A percentile compares a stretch with the other conserved stretches of the same genome.
These are phyloP conservation scores for Orcinus orca DNA, from an alignment of 2,113 vertebrate genomes.

Conservation along the genomic window DNA sequence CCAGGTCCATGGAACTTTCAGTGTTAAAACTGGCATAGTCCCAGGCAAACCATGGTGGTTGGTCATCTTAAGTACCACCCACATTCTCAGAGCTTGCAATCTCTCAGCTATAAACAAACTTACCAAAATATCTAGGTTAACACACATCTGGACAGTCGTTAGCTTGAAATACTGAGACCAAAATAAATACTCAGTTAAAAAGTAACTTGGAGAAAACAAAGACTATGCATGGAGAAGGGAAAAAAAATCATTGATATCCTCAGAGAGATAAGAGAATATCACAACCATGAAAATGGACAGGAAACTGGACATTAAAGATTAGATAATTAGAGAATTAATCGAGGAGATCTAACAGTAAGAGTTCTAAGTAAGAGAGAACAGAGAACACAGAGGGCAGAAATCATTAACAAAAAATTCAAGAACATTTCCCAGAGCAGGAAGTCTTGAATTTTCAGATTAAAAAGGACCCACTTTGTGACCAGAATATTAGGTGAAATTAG, in stretches of 20 bases:
- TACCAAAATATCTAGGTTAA: not conserved
- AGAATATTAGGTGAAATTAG: not conserved
- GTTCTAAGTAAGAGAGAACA: not conserved
- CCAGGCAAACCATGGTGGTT: not conserved
- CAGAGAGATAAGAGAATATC: not conserved
- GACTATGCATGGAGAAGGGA: not conserved
- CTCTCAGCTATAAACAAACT: not conserved
- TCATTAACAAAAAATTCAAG: not conserved
- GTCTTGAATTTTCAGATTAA: not conserved
- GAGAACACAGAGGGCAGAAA: not conserved
- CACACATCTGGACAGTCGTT: not conserved
- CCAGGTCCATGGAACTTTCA: not conserved
- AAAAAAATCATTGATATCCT: not conserved
- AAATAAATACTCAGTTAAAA: slow-evolving; percentile 28
- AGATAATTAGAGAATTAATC: slow-evolving; percentile 13
- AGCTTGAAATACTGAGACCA: not conserved
- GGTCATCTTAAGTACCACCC: not conserved
- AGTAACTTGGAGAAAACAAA: slow-evolving; percentile 23
- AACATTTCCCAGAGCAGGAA: not conserved
- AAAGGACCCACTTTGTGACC: not conserved
- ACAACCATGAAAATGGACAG: not conserved
- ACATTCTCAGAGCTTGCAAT: not conserved
- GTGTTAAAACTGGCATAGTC: not conserved
- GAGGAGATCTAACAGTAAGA: not conserved
- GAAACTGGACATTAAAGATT: not conserved